Percentiles rank a stretch among this genome's conserved stretches.
These are phyloP conservation scores for Spea bombifrons DNA, from an alignment of 2,113 vertebrate species.

Conservation along the genomic window DNA sequence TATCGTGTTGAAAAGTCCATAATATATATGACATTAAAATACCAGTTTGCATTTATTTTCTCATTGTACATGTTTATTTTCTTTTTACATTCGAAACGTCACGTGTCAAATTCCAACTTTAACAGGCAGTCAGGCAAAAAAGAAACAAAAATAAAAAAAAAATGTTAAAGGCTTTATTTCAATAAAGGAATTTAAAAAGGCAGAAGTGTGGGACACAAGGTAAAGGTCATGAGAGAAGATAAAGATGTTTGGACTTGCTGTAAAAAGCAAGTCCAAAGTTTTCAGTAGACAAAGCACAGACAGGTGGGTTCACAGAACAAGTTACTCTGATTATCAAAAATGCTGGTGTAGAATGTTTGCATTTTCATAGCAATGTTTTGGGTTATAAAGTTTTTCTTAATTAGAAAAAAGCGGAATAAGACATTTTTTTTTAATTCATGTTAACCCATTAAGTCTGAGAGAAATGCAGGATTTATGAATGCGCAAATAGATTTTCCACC, in stretches of 20 bases:
- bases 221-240: constrained; percentile 28
- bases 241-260: constrained; percentile 28
- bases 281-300: constrained; percentile 39
- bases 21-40: constrained; percentile 41
- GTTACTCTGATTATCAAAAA: constrained; percentile 37
- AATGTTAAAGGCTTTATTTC: constrained; percentile 42
- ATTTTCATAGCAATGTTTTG: constrained; percentile 29
- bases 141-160: constrained; percentile 25
- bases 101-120: constrained; percentile 22
- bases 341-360: constrained; percentile 42
- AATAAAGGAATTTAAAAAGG: constrained; percentile 43
- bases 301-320: constrained; percentile 7
- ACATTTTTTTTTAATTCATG: neutral
- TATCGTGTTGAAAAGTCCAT: too few species aligned
- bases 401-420: constrained; percentile 6
- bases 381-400: neutral
- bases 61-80: constrained; percentile 23
- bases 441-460: neutral
- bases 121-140: constrained; percentile 43
- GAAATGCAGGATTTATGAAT: neutral
- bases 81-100: constrained; percentile 26
- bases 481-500: too few species aligned
- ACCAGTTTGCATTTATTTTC: constrained; percentile 55
- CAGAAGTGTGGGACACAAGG: constrained; percentile 41
- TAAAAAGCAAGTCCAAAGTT: constrained; percentile 14